Percentiles rank a stretch among this genome's conserved stretches.
Conservation (phyloP, 2,888 invertebrate species). For the Spisula solida region DNA sequence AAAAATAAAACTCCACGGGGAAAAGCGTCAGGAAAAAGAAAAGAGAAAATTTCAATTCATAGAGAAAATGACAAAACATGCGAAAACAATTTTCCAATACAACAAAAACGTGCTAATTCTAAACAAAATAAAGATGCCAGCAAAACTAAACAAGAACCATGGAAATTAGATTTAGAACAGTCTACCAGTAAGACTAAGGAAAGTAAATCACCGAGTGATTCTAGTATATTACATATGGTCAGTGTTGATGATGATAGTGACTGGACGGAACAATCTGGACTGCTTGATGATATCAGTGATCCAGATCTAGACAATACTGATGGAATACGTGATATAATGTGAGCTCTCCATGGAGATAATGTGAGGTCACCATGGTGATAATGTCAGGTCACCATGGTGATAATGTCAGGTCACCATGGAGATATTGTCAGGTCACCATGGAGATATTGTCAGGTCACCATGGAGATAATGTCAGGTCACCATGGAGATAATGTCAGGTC, state of each 20-base stretch:
- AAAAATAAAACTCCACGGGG: not conserved
- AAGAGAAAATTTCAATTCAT: not conserved
- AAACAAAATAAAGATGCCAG: not conserved
- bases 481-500: too few species aligned
- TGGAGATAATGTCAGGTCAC: too few species aligned
- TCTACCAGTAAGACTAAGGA: not conserved
- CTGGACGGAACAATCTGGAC: not conserved
- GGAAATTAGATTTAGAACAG: not conserved
- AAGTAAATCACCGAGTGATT: not conserved
- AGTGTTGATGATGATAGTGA: not conserved
- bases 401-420: too few species aligned
- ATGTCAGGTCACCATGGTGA: too few species aligned
- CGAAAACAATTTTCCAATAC: not conserved
- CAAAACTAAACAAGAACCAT: not conserved
- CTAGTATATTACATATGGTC: not conserved
- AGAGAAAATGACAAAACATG: not conserved
- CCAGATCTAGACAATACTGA: not conserved
- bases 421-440: too few species aligned
- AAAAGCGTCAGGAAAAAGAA: not conserved
- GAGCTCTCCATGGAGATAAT: not conserved
- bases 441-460: too few species aligned
- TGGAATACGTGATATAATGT: not conserved
- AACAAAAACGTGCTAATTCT: not conserved
- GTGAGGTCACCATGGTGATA: too few species aligned
- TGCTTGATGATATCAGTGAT: not conserved